Base-by-base conservation (phyloP, 2,888 invertebrate genomes). In the Troglohyphantes excavatus region DNA sequence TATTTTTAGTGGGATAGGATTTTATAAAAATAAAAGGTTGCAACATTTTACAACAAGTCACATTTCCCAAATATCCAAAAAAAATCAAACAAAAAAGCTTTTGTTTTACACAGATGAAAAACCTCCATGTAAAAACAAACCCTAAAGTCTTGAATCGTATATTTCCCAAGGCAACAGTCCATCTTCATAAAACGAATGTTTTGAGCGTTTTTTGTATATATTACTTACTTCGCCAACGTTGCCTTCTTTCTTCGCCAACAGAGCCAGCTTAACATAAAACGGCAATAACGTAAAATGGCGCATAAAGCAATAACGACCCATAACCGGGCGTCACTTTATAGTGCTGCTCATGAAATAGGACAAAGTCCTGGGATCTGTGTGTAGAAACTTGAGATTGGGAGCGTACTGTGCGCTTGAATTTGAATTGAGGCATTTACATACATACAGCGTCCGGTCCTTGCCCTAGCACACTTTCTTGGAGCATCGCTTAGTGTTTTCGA, bases 301-400 rank as follows among this genome's bases (percentile, higher is more conserved):
- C 81, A 81, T 81, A 81, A 81, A 53, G 81, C 29, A 81, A 81
- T 81, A 81, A 81, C 81, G 81, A 39, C 81, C 67, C 43, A 81
- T 81, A 81, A 81, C 81, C 19, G 13, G 73, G 73, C 73, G 53
- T n/a, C 13, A 13, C 33, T 26, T 7, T 7, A n/a, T 61, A 61
- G 53, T 33, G 39, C 19, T 29, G 59, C 5, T 13, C 63, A 7
- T 5, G 65, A 26, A 78, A 81, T 53, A 17, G 53, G 29, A 68
- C 67, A 27, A 65, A 46, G 61, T 65, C 43, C 21, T 19, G 21
- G 9, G 43, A 65, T 21, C 2, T 19, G 23, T 33, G 27, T n/a
- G 9, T 27, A n/a, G 46, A 67, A 79, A 67, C 43, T 65, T 43
- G 21, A 61, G 76, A 76, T 63, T 76, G 76, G 33, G 23, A 21